Base-by-base conservation (phyloP, 2,113 vertebrate genomes). In the Passer montanus region DNA sequence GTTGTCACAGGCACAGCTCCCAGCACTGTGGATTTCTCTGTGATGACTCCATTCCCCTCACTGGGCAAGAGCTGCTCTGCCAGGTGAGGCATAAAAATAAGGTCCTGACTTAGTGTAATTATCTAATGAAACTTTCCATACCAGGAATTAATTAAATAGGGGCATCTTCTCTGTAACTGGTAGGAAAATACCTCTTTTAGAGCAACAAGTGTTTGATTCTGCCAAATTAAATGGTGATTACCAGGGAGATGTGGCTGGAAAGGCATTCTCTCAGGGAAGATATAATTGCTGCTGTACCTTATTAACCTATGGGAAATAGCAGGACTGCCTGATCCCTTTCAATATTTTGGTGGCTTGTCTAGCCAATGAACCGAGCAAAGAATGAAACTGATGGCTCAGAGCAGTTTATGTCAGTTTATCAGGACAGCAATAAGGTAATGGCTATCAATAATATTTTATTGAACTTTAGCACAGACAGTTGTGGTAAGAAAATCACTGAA, bases 31-130 rank as follows among this genome's bases (percentile, higher is more conserved):
- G 68, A 14, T 41, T 33, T 39, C 75, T 19, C 26, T 5, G 0
- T 28, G 23, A 21, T 64, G 23, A 39, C 14, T 82, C 39, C 58
- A 35, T 19, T 69, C 75, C 56, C 35, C 63, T 16, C 74, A 23
- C 6, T 31, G 14, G 26, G 27, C 20, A 82, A 49, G 50, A 91
- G 79, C 26, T 95, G 26, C 91, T 28, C 19, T 52, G 86, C 44
- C 78, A 87, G 72, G 49, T 82, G 87, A 95, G 89, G 59, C 46
- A 8, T 67, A 74, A 92, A 92, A 96, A 93, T 43, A 37, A 90
- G 69, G 63, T 83, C 63, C 50, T 84, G 72, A 35, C 59, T 93
- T 41, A 7, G 33, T 81, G 56, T 13, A 91, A 95, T 90, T 85
- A 88, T 72, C 78, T 92, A 64, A 90, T 49, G 44, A 59, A 85